Conservation (phyloP, 2,888 invertebrate species). For the Heliothis peltigera region DNA sequence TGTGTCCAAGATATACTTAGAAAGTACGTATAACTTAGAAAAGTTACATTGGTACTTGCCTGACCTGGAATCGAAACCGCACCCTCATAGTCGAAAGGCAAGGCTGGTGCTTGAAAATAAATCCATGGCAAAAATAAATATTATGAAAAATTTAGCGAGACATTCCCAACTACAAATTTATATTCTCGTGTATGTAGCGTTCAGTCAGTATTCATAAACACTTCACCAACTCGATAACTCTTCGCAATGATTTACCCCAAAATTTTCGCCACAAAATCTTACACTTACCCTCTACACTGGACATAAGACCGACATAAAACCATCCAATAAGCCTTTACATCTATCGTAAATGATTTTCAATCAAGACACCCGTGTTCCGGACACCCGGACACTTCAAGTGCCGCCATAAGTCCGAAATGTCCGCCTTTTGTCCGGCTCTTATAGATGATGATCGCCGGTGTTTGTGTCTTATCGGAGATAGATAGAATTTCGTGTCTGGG, state of each 20-base stretch:
- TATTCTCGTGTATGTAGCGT: too few relatives aligned
- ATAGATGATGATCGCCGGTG: conserved; percentile 34
- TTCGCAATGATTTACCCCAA: background rate
- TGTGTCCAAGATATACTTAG: too few relatives aligned
- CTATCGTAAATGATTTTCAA: conserved; percentile 66
- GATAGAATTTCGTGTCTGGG: background rate
- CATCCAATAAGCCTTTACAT: conserved; percentile 21
- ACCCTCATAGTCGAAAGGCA: too few relatives aligned
- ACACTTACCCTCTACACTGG: background rate
- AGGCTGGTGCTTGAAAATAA: too few relatives aligned
- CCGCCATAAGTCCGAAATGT: conserved; percentile 39
- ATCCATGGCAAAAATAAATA: too few relatives aligned
- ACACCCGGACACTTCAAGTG: conserved; percentile 20
- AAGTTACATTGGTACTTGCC: too few relatives aligned
- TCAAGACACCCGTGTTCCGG: conserved; percentile 49
- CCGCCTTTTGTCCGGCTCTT: conserved; percentile 45
- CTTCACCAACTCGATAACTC: background rate
- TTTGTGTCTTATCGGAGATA: conserved; percentile 12
- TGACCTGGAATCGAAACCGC: too few relatives aligned
- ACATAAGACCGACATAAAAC: conserved; percentile 6
- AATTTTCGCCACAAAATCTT: background rate
- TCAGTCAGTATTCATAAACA: background rate
- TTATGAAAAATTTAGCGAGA: too few relatives aligned
- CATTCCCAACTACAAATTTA: too few relatives aligned
- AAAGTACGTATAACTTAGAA: too few relatives aligned